A percentile compares a stretch with the other conserved stretches of the same genome.
Evolutionary conservation across 2,113 vertebrate species (phyloP).

Genomic region (Micronycteris hirsuta): DNA sequence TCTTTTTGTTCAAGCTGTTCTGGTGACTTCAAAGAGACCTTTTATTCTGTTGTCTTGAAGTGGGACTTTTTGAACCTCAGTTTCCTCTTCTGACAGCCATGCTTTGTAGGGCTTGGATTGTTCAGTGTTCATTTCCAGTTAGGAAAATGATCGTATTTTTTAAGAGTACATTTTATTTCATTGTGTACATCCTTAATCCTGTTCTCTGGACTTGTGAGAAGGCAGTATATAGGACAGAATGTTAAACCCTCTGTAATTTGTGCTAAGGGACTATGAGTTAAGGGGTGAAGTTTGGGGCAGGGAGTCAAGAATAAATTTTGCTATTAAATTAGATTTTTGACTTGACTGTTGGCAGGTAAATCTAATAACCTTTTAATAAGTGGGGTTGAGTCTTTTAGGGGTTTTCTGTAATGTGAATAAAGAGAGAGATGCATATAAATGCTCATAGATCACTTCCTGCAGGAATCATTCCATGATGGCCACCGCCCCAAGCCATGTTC

Average conservation of each 20-base stretch:
- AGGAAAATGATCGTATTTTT: constrained; percentile 13
- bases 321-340: constrained; percentile 1
- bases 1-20: constrained; percentile 42
- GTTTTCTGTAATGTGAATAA: not conserved
- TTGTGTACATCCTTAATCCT: not conserved
- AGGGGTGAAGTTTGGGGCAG: not conserved
- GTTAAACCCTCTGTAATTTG: not conserved
- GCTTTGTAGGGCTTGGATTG: constrained; percentile 37
- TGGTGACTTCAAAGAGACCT: constrained; percentile 51
- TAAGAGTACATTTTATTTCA: not conserved
- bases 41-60: constrained; percentile 63
- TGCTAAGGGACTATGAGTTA: not conserved
- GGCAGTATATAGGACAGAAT: not conserved
- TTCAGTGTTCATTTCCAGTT: constrained; percentile 41
- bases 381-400: not conserved
- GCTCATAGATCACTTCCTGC: not conserved
- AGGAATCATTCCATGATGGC: not conserved
- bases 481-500: not conserved
- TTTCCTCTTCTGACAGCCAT: constrained; percentile 28
- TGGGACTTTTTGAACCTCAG: constrained; percentile 40
- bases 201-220: not conserved
- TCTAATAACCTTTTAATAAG: not conserved
- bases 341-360: not conserved
- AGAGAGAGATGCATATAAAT: not conserved
- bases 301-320: not conserved